Evolutionary conservation across 2,797 vertebrate species (phyloP).

Genomic region (Ciconia nigra): DNA sequence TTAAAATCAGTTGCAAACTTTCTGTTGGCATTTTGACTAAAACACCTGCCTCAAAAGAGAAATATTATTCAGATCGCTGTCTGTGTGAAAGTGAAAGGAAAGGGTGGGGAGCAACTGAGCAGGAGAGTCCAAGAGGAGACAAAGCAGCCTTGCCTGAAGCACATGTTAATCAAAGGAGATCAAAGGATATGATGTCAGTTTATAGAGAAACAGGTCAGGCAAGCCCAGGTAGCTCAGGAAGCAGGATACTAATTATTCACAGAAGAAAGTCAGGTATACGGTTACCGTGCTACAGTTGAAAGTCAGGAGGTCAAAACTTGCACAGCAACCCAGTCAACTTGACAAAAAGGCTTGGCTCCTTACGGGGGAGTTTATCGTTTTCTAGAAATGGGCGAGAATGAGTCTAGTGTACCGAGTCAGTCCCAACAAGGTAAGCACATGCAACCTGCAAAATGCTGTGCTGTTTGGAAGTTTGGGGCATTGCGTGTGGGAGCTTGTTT

Average conservation of each 20-base stretch:
- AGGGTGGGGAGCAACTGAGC: neutral
- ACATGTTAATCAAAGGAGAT: constrained; percentile 71
- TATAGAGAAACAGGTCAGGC: constrained; percentile 90
- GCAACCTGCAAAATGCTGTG: neutral
- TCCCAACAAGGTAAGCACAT: constrained; percentile 81
- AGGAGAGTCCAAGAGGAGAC: constrained; percentile 52
- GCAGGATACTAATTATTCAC: constrained; percentile 82
- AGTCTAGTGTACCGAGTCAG: constrained; percentile 57
- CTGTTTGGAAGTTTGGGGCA: neutral
- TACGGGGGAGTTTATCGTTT: neutral
- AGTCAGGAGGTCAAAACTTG: constrained; percentile 75
- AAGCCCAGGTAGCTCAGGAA: constrained; percentile 86
- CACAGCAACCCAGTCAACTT: constrained; percentile 37
- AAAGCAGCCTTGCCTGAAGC: constrained; percentile 71
- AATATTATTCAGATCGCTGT: neutral
- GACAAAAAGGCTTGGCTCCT: constrained; percentile 18
- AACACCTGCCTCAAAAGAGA: neutral
- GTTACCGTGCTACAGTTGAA: constrained; percentile 66
- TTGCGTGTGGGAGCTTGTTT: neutral
- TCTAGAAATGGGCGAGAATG: constrained; percentile 74
- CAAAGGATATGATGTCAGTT: constrained; percentile 83
- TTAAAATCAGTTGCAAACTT: neutral
- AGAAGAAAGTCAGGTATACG: constrained; percentile 73
- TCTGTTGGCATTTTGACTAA: neutral
- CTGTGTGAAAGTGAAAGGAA: constrained; percentile 42